Evolutionary conservation across 2,888 invertebrate species (phyloP).

Genomic region (Himalopsyche anomala): DNA sequence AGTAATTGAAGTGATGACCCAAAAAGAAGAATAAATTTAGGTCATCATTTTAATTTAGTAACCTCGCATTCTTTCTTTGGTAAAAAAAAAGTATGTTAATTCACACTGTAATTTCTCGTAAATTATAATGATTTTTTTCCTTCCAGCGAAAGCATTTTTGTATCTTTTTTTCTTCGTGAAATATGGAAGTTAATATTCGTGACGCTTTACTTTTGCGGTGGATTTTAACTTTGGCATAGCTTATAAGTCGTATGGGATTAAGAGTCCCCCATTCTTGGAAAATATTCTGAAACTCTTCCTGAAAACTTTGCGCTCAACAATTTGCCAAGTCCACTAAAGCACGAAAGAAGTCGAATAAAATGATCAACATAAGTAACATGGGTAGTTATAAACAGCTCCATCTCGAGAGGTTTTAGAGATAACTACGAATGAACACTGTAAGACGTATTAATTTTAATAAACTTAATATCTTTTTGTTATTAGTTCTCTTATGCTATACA

Average conservation of each 20-base stretch:
- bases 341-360: neutral
- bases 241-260: neutral
- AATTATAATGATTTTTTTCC: neutral
- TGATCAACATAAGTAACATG: neutral
- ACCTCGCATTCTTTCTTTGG: too few species aligned
- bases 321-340: neutral
- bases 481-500: too few species aligned
- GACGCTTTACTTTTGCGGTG: constrained; percentile 1
- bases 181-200: neutral
- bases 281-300: neutral
- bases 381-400: neutral
- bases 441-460: too few species aligned
- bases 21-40: too few species aligned
- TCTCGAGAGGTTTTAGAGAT: too few species aligned
- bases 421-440: too few species aligned
- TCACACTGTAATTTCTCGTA: too few species aligned
- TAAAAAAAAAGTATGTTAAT: too few species aligned
- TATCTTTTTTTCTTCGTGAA: neutral
- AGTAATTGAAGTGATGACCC: too few species aligned
- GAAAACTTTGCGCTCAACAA: neutral
- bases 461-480: too few species aligned
- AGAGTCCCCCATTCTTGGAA: neutral
- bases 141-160: neutral
- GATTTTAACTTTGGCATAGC: neutral
- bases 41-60: too few species aligned